Base-by-base conservation (phyloP, 2,888 invertebrate genomes). In the Euplagia quadripunctaria region DNA sequence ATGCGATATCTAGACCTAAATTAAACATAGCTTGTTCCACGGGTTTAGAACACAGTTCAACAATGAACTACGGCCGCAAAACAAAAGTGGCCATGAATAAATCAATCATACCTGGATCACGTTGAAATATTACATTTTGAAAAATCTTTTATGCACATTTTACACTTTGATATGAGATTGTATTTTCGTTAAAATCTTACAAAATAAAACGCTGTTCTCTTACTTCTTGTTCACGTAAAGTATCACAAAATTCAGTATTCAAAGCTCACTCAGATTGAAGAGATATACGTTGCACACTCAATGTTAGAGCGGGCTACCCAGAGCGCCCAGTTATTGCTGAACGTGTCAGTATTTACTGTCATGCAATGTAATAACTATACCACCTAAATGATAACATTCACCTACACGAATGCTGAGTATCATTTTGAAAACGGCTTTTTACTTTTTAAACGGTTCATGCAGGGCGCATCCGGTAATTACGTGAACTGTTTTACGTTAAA, bases 251-350 rank as follows among this genome's bases (percentile, higher is more conserved):
- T 43, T 43, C 5, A 49, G 61, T 69, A 69, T 63, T 61, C 61
- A 63, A 63, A 63, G 58, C 58, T 52, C 58, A 58, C 31, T 52
- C 52, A 42, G 67, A 68, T 41, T 68, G 51, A 55, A 68, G 68
- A 68, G 68, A 68, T 58, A 58, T 68, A 68, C 20, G 55, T 20
- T 68, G 58, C 55, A 43, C 43, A 58, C 46, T 41, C 31, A 69
- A 14, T 63, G 41, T n/a, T n/a, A 68, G 58, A 14, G 49, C 20
- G 31, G 42, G 8, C 17, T 43, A 14, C 7, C 14, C 14, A 8
- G 42, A 55, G 31, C 31, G 31, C 31, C 6, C 31, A 31, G 61
- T 31, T 31, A 61, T 61, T 61, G 61, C 61, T 31, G 31, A 14
- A 31, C 31, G 31, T 61, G 61, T 61, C 61, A 61, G 61, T 31